Base-by-base conservation (phyloP, 2,888 invertebrate genomes). In the Gryllus longicercus region DNA sequence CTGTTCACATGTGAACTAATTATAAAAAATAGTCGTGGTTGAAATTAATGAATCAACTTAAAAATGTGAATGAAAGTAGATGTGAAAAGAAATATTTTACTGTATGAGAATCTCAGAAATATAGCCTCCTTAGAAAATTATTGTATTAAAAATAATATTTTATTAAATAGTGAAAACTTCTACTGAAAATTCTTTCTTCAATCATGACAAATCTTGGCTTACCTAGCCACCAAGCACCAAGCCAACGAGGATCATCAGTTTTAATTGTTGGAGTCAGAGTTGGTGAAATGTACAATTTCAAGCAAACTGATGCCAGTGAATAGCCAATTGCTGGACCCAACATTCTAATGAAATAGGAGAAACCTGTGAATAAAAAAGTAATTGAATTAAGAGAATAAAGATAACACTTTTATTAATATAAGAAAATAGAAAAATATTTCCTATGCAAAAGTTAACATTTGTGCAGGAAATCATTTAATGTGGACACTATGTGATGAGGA, bases 211-310 rank as follows among this genome's bases (percentile, higher is more conserved):
- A 38, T 38, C 38, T 38, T 38, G 5, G 14, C 63, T 12, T 82
- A 86, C 86, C 94, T 77, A 94, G 85, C 94, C 94, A 95, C 94
- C 94, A 94, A n/a, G 94, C 94, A 1, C 94, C 94, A 76, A 94
- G 87, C 94, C 94, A 95, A 83, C 93, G 89, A 0, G 94, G 93
- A 87, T 94, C 93, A 80, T 89, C 88, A 81, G 89, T 91, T 23
- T 89, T 89, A 81, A 94, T 91, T 2, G 91, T 91, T 8, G 92
- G 92, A 75, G 90, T 91, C 81, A 92, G 85, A 12, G 89, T 88
- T 3, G 92, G 93, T 10, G 91, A 91, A 74, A 93, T 91, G 84
- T 93, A 93, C 76, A 92, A 86, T 83, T 91, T 91, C 21, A 93
- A 86, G 76, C 92, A 91, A 82, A 92, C 88, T 3, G 92, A 92